Conservation (phyloP, 1,140 invertebrate genomes). For the Zaprionus ghesquierei region DNA sequence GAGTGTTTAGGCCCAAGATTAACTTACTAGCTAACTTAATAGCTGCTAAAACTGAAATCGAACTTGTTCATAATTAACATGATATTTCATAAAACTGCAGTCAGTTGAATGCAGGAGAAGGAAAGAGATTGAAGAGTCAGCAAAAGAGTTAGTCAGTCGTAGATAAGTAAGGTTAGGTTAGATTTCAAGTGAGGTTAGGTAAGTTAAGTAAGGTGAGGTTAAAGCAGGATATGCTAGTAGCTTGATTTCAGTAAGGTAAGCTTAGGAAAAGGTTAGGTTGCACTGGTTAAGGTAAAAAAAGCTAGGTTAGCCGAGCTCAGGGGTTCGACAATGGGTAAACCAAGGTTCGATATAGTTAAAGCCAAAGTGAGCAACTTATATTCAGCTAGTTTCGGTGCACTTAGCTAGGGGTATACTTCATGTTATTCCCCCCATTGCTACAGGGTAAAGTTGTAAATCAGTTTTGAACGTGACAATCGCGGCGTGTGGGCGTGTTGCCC, state of each 20-base stretch:
- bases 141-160: no score
- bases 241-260: neutral
- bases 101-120: no score
- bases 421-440: neutral
- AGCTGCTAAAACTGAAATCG: neutral
- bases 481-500: neutral
- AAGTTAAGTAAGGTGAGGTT: neutral
- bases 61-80: neutral
- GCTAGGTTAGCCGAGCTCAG: no score
- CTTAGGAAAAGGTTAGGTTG: no score
- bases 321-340: no score
- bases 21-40: neutral
- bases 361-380: no score
- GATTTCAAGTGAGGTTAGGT: neutral
- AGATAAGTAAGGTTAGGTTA: neutral
- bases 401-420: neutral
- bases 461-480: neutral
- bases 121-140: no score
- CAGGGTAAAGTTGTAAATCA: neutral
- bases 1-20: fast-evolving
- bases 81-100: no score
- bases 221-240: no score
- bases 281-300: no score
- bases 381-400: no score
- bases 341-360: no score